phyloP scores from a whole-genome alignment of 2,113 vertebrate species.

The Perognathus longimembris region DNA sequence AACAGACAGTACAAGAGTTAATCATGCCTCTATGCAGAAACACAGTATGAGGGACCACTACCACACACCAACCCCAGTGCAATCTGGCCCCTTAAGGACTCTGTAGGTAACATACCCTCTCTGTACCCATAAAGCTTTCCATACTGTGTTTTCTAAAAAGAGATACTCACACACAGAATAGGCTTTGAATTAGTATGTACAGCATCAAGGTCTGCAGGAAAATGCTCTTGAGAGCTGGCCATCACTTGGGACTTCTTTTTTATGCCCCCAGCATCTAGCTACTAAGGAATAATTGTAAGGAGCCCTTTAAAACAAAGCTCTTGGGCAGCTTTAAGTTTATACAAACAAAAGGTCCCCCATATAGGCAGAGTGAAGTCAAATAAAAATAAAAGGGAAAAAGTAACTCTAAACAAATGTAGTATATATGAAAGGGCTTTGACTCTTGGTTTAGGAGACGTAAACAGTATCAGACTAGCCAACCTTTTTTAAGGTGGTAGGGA shows the following conservation, averaged over 20 bases:
- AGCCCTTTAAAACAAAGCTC: not conserved
- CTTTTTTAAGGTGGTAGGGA: not conserved
- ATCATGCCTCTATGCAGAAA: not conserved
- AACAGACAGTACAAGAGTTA: not conserved
- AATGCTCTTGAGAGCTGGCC: not conserved
- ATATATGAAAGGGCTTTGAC: not conserved
- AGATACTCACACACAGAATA: not conserved
- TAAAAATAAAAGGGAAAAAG: conserved; percentile 18
- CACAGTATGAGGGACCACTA: not conserved
- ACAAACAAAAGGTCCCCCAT: conserved; percentile 10
- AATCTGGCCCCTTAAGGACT: not conserved
- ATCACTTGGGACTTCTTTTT: not conserved
- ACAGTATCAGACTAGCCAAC: not conserved
- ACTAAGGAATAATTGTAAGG: too few relatives aligned
- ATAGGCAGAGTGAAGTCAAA: not conserved
- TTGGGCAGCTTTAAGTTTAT: not conserved
- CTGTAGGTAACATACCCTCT: not conserved
- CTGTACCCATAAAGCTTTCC: not conserved
- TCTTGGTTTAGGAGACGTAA: not conserved
- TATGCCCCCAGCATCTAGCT: too few relatives aligned
- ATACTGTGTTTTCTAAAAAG: rapidly evolving
- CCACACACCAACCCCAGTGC: not conserved
- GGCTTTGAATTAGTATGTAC: not conserved
- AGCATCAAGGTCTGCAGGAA: not conserved
- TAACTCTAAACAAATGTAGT: not conserved